These are phyloP conservation scores for Antechinus stuartii DNA, from an alignment of 2,113 vertebrate genomes.

Conservation along the genomic window DNA sequence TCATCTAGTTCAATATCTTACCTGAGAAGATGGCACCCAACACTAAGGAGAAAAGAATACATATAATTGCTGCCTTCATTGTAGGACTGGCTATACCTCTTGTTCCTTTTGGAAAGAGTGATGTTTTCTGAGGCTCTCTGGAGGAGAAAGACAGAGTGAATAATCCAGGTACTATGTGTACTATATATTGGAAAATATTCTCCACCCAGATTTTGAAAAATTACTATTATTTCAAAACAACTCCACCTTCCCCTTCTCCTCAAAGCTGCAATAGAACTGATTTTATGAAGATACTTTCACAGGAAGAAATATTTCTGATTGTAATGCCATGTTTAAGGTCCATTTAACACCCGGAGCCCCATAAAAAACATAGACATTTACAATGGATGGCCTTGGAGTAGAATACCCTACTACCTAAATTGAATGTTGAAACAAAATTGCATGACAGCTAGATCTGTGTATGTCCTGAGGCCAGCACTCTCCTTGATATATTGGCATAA, in stretches of 20 bases:
- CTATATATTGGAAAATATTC: slow-evolving; percentile 72
- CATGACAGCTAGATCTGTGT: neutral
- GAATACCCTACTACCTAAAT: neutral
- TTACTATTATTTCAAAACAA: slow-evolving; percentile 28
- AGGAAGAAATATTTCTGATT: slow-evolving; percentile 45
- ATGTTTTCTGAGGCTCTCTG: slow-evolving; percentile 33
- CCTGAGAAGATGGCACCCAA: slow-evolving; percentile 62
- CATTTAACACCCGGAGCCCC: slow-evolving; percentile 57
- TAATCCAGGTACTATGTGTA: neutral
- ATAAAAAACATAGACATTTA: slow-evolving; percentile 66
- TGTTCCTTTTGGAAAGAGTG: neutral
- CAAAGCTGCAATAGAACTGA: neutral
- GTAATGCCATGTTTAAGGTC: slow-evolving; percentile 59
- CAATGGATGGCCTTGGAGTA: neutral
- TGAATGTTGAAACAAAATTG: neutral
- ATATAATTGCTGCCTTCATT: neutral
- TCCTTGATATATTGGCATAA: slow-evolving; percentile 14
- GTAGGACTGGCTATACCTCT: neutral
- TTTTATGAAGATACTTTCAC: slow-evolving; percentile 62
- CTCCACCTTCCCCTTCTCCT: neutral
- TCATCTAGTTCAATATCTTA: slow-evolving; percentile 53
- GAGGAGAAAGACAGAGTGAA: slow-evolving; percentile 24
- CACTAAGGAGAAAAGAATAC: slow-evolving; percentile 47
- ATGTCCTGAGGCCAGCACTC: neutral
- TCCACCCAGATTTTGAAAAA: slow-evolving; percentile 69